phyloP scores from a whole-genome alignment of 2,113 vertebrate species.

The Typhlomys cinereus region DNA sequence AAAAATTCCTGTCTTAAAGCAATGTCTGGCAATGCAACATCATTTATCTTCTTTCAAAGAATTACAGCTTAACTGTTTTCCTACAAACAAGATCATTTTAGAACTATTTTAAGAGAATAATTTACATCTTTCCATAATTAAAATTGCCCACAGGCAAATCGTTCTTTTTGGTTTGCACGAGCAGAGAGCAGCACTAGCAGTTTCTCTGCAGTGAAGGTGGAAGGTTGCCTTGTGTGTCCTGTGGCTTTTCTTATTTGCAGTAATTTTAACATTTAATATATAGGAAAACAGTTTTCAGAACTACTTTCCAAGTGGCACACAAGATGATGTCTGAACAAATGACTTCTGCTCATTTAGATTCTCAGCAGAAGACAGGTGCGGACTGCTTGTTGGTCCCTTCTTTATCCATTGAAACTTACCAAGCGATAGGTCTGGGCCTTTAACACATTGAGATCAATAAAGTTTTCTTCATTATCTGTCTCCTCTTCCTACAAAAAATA shows the following conservation, averaged over 20 bases:
- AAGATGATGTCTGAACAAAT: conserved; percentile 13
- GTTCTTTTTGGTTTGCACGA: conserved; percentile 23
- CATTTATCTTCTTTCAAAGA: conserved; percentile 58
- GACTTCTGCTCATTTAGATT: conserved; percentile 46
- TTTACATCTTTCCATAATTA: conserved; percentile 35
- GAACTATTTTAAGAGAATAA: conserved; percentile 33
- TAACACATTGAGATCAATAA: conserved; percentile 93
- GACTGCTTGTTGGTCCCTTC: background rate
- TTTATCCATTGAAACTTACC: conserved; percentile 82
- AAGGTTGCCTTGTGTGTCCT: background rate
- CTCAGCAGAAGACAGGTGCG: background rate
- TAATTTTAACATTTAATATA: conserved; percentile 34
- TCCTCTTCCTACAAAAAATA: conserved; percentile 91
- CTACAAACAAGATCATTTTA: conserved; percentile 16
- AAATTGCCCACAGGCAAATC: conserved; percentile 27
- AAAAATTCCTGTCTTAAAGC: conserved; percentile 37
- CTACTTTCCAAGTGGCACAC: conserved; percentile 37
- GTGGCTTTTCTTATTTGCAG: conserved; percentile 38
- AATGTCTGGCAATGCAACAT: conserved; percentile 22
- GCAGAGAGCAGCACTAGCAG: background rate
- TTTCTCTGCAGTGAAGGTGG: background rate
- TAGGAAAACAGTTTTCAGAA: conserved; percentile 44
- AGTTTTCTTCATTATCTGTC: conserved; percentile 92
- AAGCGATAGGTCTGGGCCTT: conserved; percentile 88
- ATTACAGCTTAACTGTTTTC: conserved; percentile 51